These are phyloP conservation scores for Cynoglossus semilaevis DNA, from an alignment of 2,113 vertebrate genomes.

Conservation along the genomic window DNA sequence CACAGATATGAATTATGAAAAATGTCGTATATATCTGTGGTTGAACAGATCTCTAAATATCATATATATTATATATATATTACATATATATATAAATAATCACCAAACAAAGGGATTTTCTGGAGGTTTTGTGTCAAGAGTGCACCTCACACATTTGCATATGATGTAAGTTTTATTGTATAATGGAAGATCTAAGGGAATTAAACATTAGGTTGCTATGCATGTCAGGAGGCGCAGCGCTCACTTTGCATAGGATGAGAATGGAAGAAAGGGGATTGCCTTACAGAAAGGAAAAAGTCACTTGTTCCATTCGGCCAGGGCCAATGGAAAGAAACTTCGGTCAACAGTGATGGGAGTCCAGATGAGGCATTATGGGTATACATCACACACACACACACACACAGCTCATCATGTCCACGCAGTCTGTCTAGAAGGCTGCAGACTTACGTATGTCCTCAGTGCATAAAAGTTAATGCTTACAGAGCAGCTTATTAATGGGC, in stretches of 20 bases:
- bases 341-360: constrained; percentile 57
- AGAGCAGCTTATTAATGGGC: constrained; percentile 25
- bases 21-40: no score
- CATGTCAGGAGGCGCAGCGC: constrained; percentile 27
- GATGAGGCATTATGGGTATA: constrained; percentile 52
- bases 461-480: constrained; percentile 39
- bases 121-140: constrained; percentile 6
- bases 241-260: constrained; percentile 52
- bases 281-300: constrained; percentile 60
- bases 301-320: constrained; percentile 64
- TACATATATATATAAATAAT: no score
- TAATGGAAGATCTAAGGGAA: constrained; percentile 45
- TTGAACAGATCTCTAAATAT: no score
- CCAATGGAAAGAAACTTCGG: constrained; percentile 70
- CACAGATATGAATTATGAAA: no score
- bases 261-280: constrained; percentile 40
- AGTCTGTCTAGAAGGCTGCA: constrained; percentile 25
- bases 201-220: constrained; percentile 57
- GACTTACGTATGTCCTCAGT: constrained; percentile 8
- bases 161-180: constrained; percentile 38
- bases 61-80: no score
- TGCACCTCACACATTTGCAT: constrained; percentile 8
- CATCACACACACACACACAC: constrained; percentile 25
- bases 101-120: constrained; percentile 12
- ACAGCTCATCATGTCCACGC: constrained; percentile 33